Evolutionary conservation across 1,140 invertebrate species (phyloP).

Genomic region (Apis florea): DNA sequence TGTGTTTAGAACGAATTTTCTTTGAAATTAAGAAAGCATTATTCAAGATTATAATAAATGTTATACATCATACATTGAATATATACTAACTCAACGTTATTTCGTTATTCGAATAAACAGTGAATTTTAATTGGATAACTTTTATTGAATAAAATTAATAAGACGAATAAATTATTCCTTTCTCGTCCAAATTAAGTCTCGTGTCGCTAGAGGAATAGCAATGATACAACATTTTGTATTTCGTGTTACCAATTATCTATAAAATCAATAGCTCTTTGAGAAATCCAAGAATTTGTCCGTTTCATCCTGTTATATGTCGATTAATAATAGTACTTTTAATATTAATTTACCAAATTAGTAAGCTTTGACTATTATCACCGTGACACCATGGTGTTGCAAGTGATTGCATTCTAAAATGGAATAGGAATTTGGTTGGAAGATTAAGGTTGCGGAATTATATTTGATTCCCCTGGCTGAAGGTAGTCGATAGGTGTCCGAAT

Average conservation of each 20-base stretch:
- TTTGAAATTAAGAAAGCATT: background rate
- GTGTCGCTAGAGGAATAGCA: background rate
- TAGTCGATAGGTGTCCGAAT: constrained; percentile 36
- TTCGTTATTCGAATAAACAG: too few relatives aligned
- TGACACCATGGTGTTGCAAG: background rate
- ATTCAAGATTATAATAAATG: too few relatives aligned
- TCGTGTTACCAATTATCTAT: background rate
- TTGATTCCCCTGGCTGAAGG: background rate
- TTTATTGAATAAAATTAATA: background rate
- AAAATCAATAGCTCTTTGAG: background rate
- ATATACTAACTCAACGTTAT: too few relatives aligned
- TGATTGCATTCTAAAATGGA: background rate
- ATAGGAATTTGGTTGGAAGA: background rate
- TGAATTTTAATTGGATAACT: background rate
- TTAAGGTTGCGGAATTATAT: constrained; percentile 16
- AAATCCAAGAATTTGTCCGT: background rate
- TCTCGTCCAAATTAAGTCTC: background rate
- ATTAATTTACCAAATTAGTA: background rate
- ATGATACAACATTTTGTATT: background rate
- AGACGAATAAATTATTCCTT: background rate
- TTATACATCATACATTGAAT: too few relatives aligned
- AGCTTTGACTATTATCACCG: background rate
- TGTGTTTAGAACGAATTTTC: background rate
- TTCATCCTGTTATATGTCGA: background rate
- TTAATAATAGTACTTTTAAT: background rate